These are phyloP conservation scores for Andrena hattorfiana DNA, from an alignment of 2,888 invertebrate genomes.

Conservation along the genomic window DNA sequence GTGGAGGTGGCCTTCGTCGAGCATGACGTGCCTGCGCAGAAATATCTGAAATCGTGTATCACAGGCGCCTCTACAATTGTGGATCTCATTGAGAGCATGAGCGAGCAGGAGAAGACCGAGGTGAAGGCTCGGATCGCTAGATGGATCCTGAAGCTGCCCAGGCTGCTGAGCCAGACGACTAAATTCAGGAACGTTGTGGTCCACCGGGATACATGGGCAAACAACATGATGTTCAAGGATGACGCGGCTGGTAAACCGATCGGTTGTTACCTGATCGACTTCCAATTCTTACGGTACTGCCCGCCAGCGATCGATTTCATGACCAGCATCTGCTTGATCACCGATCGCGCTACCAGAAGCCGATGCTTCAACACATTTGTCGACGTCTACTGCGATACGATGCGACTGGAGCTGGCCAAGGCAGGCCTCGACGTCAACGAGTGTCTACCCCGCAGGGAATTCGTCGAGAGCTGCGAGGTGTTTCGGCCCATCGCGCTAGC, in stretches of 20 bases:
- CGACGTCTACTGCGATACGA: conserved; percentile 67
- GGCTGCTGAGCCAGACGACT: conserved; percentile 18
- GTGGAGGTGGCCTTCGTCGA: conserved; percentile 59
- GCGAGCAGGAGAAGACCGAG: conserved; percentile 53
- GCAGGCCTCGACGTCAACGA: conserved; percentile 63
- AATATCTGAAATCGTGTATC: conserved; percentile 23
- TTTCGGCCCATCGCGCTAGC: conserved; percentile 30
- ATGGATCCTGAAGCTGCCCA: conserved; percentile 55
- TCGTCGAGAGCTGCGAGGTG: conserved; percentile 60
- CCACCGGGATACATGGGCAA: conserved; percentile 80
- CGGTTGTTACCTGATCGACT: conserved; percentile 76
- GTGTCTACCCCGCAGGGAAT: conserved; percentile 57
- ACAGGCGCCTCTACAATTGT: conserved; percentile 53
- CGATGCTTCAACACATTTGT: conserved; percentile 69
- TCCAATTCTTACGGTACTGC: conserved; percentile 71
- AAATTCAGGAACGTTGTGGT: conserved; percentile 73
- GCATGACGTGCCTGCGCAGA: conserved; percentile 27
- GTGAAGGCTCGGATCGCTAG: conserved; percentile 58
- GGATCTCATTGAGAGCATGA: conserved; percentile 59
- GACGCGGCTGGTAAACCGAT: conserved; percentile 55
- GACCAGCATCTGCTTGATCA: conserved; percentile 73
- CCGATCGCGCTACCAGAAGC: conserved; percentile 65
- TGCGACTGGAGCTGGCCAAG: conserved; percentile 47
- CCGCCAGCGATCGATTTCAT: conserved; percentile 78
- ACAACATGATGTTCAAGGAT: conserved; percentile 79